Base-by-base conservation (phyloP, 2,888 invertebrate species). In the Lepetodrilus schrolli region DNA sequence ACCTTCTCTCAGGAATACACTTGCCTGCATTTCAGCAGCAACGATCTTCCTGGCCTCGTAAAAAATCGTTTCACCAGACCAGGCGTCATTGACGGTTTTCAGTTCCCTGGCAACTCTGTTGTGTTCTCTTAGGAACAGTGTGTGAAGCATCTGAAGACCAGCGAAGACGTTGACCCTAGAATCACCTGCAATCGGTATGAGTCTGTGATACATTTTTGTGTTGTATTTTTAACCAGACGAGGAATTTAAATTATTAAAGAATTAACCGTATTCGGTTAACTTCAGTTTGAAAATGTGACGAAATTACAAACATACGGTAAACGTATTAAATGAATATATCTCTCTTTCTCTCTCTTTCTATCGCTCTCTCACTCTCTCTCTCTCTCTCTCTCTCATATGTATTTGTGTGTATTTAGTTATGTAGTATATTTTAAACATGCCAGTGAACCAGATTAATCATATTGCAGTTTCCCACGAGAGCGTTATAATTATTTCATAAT, bases 91-190 rank as follows among this genome's bases (percentile, higher is more conserved):
- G 26, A 58, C 3, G 13, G 13, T 34, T 13, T 30, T 58, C n/a
- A 58, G 58, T 26, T 23, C 58, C 34, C 13, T 58, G 17, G 58
- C 58, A 34, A 58, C 30, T n/a, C 58, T 26, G 58, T 58, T 58
- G 58, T 58, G 58, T 58, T 58, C 58, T 34, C 58, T 58, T 17
- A 58, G 10, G 58, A 58, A 58, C 2, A 58, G 30, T 3, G 58
- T 58, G 58, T 58, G 58, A 1, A 58, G 10, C 4, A 34, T 34
- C 8, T n/a, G 17, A 5, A 58, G 58, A 10, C 58, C 58, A 30
- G 30, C 17, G 58, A 58, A 58, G 30, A 30, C 58, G 17, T 58
- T 58, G 1, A 58, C 58, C n/a, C 58, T 58, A 1, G 17, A 10
- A n/a, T 58, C 58, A 58, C 58, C 58, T 58, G n/a, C n/a, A 30